Evolutionary conservation across 2,113 vertebrate species (phyloP).

Genomic region (Cryptomyrus ogoouensis): DNA sequence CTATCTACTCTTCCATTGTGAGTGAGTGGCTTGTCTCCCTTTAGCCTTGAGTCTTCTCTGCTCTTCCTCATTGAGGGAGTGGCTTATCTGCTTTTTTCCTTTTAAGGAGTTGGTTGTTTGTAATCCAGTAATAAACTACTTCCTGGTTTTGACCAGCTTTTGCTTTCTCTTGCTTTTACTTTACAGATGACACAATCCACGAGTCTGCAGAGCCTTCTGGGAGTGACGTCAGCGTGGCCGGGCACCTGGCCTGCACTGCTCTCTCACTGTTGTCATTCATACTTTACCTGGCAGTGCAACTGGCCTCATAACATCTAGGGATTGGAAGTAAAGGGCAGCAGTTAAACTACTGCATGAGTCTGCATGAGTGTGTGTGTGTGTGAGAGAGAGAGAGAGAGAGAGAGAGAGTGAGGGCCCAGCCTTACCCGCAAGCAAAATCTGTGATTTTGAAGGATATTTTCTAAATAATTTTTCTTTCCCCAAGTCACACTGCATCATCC

Average conservation of each 20-base stretch:
- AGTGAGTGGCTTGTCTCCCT: background rate
- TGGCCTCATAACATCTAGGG: conserved; percentile 84
- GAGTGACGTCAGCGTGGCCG: conserved; percentile 70
- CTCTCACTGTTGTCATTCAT: conserved; percentile 74
- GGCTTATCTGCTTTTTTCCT: background rate
- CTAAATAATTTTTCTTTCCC: background rate
- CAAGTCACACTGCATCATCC: background rate
- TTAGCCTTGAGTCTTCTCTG: no score
- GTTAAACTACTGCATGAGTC: background rate
- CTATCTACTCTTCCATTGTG: background rate
- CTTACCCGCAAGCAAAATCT: background rate
- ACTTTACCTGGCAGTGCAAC: conserved; percentile 78
- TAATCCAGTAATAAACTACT: background rate
- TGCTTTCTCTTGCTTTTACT: background rate
- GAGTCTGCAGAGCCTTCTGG: conserved; percentile 92
- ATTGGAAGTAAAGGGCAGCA: background rate
- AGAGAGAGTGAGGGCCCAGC: background rate
- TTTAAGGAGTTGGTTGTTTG: background rate
- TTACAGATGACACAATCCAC: conserved; percentile 85
- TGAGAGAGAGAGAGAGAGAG: no score
- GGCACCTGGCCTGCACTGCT: conserved; percentile 63
- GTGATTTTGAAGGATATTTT: background rate
- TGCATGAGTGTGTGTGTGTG: background rate
- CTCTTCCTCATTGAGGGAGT: background rate
- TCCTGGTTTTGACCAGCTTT: background rate